Evolutionary conservation across 1,140 invertebrate genomes (phyloP).

Genomic region (Drosophila oshimai): DNA sequence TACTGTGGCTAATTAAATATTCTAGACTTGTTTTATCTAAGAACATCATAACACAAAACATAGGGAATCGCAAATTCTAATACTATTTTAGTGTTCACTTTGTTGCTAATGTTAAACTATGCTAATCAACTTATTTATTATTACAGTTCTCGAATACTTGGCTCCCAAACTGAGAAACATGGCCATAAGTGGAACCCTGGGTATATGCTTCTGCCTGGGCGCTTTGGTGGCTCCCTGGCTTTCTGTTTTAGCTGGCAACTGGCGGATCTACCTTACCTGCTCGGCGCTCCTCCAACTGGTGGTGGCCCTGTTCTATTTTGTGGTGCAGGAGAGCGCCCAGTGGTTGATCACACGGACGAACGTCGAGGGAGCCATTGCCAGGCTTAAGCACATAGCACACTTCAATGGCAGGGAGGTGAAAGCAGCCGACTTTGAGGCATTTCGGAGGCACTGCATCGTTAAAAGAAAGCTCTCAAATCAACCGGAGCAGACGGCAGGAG

Average conservation of each 20-base stretch:
- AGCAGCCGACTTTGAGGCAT: conserved; percentile 79
- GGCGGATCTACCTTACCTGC: conserved; percentile 84
- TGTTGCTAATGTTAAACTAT: too few species aligned
- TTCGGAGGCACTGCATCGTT: conserved; percentile 63
- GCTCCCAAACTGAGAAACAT: conserved; percentile 84
- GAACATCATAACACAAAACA: too few species aligned
- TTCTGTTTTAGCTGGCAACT: conserved; percentile 83
- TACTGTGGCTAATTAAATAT: too few species aligned
- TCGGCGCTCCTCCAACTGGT: conserved; percentile 83
- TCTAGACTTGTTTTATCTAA: too few species aligned
- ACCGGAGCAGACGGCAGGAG: conserved; percentile 42
- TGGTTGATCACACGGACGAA: conserved; percentile 85
- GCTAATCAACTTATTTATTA: neutral
- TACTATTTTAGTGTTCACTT: too few species aligned
- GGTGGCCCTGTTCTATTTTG: conserved; percentile 83
- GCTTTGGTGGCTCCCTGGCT: conserved; percentile 84
- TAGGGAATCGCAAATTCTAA: too few species aligned
- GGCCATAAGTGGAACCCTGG: conserved; percentile 85
- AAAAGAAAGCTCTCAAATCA: conserved; percentile 54
- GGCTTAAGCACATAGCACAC: conserved; percentile 84
- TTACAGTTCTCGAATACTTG: conserved; percentile 84
- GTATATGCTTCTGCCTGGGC: conserved; percentile 84
- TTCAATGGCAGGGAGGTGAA: conserved; percentile 83
- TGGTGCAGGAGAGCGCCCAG: conserved; percentile 85
- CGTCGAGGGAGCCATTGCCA: conserved; percentile 83